phyloP scores from a whole-genome alignment of 2,113 vertebrate genomes.

The Arizona elegans region DNA sequence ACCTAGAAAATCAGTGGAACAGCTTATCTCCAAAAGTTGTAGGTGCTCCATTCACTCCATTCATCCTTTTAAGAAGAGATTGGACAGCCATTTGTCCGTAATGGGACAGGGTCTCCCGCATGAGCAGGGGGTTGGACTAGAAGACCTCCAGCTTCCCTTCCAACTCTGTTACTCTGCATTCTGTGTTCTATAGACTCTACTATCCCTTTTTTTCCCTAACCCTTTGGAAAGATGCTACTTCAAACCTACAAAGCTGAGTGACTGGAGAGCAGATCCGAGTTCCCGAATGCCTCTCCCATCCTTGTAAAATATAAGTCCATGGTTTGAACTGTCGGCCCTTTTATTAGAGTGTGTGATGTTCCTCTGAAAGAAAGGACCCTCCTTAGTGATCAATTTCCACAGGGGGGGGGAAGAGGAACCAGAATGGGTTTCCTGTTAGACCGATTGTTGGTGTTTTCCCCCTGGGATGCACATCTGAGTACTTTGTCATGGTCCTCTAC shows the following conservation, averaged over 20 bases:
- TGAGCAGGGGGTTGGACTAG: neutral
- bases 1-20: neutral
- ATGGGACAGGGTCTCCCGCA: neutral
- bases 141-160: neutral
- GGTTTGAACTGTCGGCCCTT: neutral
- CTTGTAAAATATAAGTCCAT: neutral
- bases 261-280: neutral
- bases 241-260: neutral
- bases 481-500: conserved; percentile 79
- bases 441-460: conserved; percentile 64
- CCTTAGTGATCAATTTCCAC: conserved; percentile 23
- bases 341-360: neutral
- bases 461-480: conserved; percentile 78
- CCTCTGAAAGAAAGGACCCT: conserved; percentile 45
- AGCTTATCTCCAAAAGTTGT: neutral
- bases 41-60: neutral
- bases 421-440: conserved; percentile 73
- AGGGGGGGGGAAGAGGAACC: conserved; percentile 54
- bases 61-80: neutral
- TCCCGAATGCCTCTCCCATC: too few relatives aligned
- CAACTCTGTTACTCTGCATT: neutral
- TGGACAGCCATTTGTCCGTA: neutral
- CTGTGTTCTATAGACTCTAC: neutral
- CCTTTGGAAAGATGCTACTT: neutral
- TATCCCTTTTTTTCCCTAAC: neutral